Evolutionary conservation across 1,140 invertebrate species (phyloP).

Genomic region (Zeugodacus cucurbitae): DNA sequence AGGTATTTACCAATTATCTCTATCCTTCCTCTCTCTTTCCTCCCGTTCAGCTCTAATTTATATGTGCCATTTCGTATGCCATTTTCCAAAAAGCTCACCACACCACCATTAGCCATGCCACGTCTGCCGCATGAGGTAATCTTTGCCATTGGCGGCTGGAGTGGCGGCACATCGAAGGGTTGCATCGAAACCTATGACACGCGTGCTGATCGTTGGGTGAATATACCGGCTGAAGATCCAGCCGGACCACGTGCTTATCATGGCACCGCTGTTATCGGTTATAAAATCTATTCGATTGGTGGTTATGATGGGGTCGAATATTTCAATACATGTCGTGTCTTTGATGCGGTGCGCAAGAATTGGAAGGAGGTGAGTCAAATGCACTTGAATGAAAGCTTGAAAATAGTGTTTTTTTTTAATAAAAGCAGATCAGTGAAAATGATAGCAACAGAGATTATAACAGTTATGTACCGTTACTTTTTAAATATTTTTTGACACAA

Average conservation of each 20-base stretch:
- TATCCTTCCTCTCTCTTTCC: slow-evolving; percentile 10
- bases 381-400: too few relatives aligned
- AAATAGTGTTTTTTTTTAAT: too few relatives aligned
- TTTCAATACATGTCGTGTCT: slow-evolving; percentile 78
- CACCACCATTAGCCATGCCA: slow-evolving; percentile 72
- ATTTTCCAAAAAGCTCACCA: slow-evolving; percentile 67
- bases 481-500: too few relatives aligned
- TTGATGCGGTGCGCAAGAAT: slow-evolving; percentile 72
- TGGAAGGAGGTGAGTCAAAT: slow-evolving; percentile 72
- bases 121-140: slow-evolving; percentile 77
- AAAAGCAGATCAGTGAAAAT: too few relatives aligned
- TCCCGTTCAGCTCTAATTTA: slow-evolving; percentile 45
- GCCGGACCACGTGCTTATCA: slow-evolving; percentile 79
- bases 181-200: slow-evolving; percentile 84
- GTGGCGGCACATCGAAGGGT: slow-evolving; percentile 79
- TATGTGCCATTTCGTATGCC: slow-evolving; percentile 47
- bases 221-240: slow-evolving; percentile 69
- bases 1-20: slow-evolving; percentile 49
- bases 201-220: slow-evolving; percentile 75
- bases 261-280: slow-evolving; percentile 76
- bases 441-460: too few relatives aligned
- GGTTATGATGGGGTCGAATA: slow-evolving; percentile 81
- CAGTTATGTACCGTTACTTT: too few relatives aligned
- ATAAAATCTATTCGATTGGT: slow-evolving; percentile 81
- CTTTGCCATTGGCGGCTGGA: slow-evolving; percentile 85